Evolutionary conservation across 2,888 invertebrate genomes (phyloP).

Genomic region (Lasius platythorax): DNA sequence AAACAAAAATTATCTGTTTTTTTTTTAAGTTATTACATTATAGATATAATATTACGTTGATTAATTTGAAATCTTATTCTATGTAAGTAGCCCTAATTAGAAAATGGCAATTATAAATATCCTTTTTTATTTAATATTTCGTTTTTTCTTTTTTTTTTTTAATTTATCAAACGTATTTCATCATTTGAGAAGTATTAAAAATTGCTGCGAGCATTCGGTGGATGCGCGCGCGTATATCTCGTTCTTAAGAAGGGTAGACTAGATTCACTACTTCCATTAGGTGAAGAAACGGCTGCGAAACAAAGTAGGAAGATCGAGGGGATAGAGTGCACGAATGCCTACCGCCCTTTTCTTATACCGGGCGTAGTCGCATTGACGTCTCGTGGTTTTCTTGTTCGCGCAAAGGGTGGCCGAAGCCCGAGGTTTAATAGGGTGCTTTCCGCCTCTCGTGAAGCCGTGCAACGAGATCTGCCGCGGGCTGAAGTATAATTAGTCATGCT

Average conservation of each 20-base stretch:
- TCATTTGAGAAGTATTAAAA: constrained; percentile 9
- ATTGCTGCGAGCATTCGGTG: not conserved
- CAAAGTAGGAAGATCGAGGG: constrained; percentile 36
- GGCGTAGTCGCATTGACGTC: constrained; percentile 69
- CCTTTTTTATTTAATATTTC: not conserved
- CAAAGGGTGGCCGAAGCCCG: constrained; percentile 70
- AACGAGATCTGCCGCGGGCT: constrained; percentile 79
- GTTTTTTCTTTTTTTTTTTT: not conserved
- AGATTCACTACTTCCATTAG: not conserved
- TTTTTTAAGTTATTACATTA: not conserved
- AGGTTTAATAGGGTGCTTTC: constrained; percentile 81
- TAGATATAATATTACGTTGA: not conserved
- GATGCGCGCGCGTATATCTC: constrained; percentile 3
- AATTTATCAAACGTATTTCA: not conserved
- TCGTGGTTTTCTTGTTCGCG: constrained; percentile 66
- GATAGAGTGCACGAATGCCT: constrained; percentile 32
- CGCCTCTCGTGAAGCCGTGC: constrained; percentile 74
- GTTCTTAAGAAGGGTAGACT: not conserved
- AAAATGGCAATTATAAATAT: not conserved
- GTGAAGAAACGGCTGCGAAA: not conserved
- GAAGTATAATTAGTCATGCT: constrained; percentile 81
- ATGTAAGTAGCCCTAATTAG: not conserved
- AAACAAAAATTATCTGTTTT: not conserved
- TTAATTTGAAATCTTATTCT: not conserved
- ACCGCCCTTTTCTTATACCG: constrained; percentile 33